Base-by-base conservation (phyloP, 2,113 vertebrate species). In the Xiphophorus maculatus region DNA sequence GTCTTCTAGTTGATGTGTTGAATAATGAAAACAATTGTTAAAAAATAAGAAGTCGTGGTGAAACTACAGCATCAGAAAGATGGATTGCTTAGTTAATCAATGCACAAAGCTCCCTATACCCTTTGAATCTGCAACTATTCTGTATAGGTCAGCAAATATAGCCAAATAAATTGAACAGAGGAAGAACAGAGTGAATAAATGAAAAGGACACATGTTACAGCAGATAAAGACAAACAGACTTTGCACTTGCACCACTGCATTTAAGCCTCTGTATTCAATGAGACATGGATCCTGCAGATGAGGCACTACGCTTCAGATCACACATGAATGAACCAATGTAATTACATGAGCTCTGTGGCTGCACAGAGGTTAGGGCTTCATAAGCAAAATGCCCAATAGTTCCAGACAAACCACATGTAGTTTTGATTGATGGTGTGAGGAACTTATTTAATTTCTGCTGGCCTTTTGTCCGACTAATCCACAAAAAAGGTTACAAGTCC, bases 161-260 rank as follows among this genome's bases (percentile, higher is more conserved):
- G 73, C 66, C 9, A 2, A 82, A 88, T 81, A 65, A 83, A 87
- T 84, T 77, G n/a, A 69, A 71, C 61, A 0, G 9, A 80, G 83
- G 75, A 66, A 63, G 48, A 14, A 8, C 44, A 25, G 66, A 69
- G 63, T 74, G 70, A 82, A 80, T 78, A 65, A 81, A 63, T 51
- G 30, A 32, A 71, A 58, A 32, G 73, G 79, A 77, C 69, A 82
- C 33, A 27, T 33, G 67, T 75, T 78, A 27, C 66, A 27, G 27
- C 40, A 75, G 77, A 88, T 84, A 66, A 87, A 91, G 88, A 85
- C 85, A 73, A 79, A 86, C 73, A 88, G 67, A 80, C 79, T 75
- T 25, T 48, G 44, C 68, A 77, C 69, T 80, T 66, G 65, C 71
- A 65, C 62, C n/a, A 66, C 33, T 60, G 73, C 74, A 76, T 87